phyloP scores from a whole-genome alignment of 2,797 vertebrate species.

The Thaleichthys pacificus region DNA sequence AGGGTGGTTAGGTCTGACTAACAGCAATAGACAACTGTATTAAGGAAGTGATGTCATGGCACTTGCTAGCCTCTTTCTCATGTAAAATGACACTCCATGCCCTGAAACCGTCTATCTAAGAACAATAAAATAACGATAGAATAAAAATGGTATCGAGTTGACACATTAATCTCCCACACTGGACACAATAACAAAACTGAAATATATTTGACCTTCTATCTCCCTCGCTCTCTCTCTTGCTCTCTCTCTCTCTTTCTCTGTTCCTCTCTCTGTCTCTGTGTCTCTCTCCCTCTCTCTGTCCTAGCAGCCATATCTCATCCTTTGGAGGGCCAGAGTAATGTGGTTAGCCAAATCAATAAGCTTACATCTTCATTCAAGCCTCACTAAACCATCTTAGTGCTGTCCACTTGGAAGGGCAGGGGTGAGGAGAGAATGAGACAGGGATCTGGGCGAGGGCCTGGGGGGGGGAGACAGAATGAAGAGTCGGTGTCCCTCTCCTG shows the following conservation, averaged over 20 bases:
- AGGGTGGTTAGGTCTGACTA: no score
- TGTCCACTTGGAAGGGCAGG: slow-evolving; percentile 4
- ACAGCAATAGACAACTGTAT: background rate
- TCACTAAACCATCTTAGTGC: slow-evolving; percentile 25
- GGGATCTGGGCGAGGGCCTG: no score
- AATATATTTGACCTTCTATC: background rate
- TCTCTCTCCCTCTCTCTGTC: background rate
- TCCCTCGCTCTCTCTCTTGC: background rate
- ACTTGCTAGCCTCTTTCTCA: background rate
- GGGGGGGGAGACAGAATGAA: slow-evolving; percentile 10
- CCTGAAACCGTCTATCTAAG: background rate
- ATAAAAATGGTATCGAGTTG: background rate
- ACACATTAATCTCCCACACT: background rate
- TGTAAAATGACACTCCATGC: background rate
- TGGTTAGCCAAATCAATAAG: slow-evolving; percentile 40
- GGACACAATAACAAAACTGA: slow-evolving; percentile 5
- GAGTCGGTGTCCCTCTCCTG: slow-evolving; percentile 12
- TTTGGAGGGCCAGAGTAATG: slow-evolving; percentile 11
- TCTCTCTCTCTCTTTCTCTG: background rate
- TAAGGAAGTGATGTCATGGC: background rate
- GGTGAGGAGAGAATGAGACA: no score
- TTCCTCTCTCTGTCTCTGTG: no score
- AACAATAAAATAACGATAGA: background rate
- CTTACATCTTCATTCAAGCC: slow-evolving; percentile 42
- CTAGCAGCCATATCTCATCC: slow-evolving; percentile 19